These are phyloP conservation scores for Dipodomys merriami DNA, from an alignment of 2,113 vertebrate species.

Conservation along the genomic window DNA sequence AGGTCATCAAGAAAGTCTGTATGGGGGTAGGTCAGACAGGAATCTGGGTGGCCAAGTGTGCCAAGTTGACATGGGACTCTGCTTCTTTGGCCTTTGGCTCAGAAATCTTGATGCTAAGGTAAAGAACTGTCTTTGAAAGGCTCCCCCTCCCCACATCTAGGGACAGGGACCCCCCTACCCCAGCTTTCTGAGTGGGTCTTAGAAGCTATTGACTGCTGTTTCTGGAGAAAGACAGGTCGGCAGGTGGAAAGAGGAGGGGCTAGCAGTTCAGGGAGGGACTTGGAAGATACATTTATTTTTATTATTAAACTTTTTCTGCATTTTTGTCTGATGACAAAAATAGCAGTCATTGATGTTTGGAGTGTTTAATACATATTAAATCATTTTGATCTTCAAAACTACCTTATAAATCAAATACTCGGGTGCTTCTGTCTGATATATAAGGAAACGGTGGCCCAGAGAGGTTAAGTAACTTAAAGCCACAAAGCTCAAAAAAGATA, in stretches of 20 bases:
- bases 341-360: background rate
- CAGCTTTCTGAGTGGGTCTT: background rate
- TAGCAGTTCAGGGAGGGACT: constrained; percentile 12
- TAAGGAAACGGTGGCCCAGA: constrained; percentile 36
- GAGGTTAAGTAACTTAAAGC: constrained; percentile 17
- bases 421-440: constrained; percentile 15
- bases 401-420: background rate
- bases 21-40: background rate
- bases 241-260: background rate
- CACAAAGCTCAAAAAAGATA: background rate
- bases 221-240: background rate
- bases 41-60: background rate
- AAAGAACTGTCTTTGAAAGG: background rate
- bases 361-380: background rate
- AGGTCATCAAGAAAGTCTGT: constrained; percentile 57
- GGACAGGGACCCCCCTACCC: background rate
- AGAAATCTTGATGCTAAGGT: background rate
- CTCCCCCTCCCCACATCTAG: background rate
- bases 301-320: constrained; percentile 2
- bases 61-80: background rate
- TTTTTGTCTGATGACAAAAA: background rate
- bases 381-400: background rate
- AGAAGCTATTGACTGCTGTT: background rate
- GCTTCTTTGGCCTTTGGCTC: constrained; percentile 34
- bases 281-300: background rate